Base-by-base conservation (phyloP, 1,140 invertebrate genomes). In the Anthonomus grandis region DNA sequence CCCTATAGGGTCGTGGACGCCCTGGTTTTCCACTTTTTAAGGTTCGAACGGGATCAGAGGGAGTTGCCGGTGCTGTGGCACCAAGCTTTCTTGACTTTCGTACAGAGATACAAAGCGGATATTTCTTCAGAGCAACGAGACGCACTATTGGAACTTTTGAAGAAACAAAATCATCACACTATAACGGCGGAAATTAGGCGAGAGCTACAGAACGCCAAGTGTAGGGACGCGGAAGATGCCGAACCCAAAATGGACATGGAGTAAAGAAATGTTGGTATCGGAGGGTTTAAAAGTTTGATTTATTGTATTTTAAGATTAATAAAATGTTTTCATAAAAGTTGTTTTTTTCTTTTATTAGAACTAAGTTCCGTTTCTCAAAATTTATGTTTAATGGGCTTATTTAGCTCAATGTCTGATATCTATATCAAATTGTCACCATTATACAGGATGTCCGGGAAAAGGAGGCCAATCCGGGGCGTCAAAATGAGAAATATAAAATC, bases 21-120 rank as follows among this genome's bases (percentile, higher is more conserved):
- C 9, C 81, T 94, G n/a, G 93, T 98, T 2, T 90, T 92, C 72
- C 95, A 99, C 76, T 98, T 98, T 74, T 68, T 97, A 4, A 86
- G 93, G 67, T 97, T 97, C 76, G 83, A 90, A 70, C 77, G 79
- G 63, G 94, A 97, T 68, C 75, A 78, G 41, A 81, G 93, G 58
- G 83, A 86, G 59, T 75, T 99, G 53, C 96, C 97, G 12, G 95
- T 98, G 10, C 72, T 98, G 42, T 99, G 96, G 97, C 95, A 99
- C 76, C 95, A 99, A 72, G 83, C 91, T 44, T 78, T 99, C 13
- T 76, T 99, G 34, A 92, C 91, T 2, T 98, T 99, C 81, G 87
- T 89, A 1, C 93, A 98, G 76, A 81, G 92, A 56, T 99, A 99
- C 73, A 98, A 97, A 76, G 84, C 89, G 54, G 93, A 98, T 74